Conservation (phyloP, 2,888 invertebrate genomes). For the Noctua janthina region DNA sequence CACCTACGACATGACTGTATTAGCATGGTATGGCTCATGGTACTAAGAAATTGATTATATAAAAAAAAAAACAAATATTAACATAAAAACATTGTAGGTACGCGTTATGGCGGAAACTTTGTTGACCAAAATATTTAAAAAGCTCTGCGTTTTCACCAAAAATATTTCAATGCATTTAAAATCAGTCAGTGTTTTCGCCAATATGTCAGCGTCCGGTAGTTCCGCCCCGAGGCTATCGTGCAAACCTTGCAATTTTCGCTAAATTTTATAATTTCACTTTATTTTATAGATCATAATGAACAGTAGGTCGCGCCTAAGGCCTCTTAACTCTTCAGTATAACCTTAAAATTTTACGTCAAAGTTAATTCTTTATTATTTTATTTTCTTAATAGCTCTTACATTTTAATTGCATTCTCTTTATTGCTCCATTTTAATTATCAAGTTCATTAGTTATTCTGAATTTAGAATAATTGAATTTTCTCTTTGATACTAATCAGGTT, state of each 20-base stretch:
- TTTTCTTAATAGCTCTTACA: slow-evolving; percentile 77
- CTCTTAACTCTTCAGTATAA: slow-evolving; percentile 61
- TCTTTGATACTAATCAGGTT: slow-evolving; percentile 41
- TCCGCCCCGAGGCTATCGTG: slow-evolving; percentile 65
- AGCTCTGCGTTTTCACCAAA: no score
- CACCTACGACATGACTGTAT: background rate
- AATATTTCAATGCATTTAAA: background rate
- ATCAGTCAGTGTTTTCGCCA: slow-evolving; percentile 15
- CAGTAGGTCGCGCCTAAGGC: slow-evolving; percentile 70
- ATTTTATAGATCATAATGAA: slow-evolving; percentile 80
- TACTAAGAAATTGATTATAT: background rate
- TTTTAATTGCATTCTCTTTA: slow-evolving; percentile 80
- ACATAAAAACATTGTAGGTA: no score
- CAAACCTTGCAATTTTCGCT: slow-evolving; percentile 77
- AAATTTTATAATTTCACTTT: slow-evolving; percentile 82
- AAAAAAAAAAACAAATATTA: no score
- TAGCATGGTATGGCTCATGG: background rate
- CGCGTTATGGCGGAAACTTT: no score
- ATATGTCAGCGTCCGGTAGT: slow-evolving; percentile 58
- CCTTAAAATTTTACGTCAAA: slow-evolving; percentile 59
- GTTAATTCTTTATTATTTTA: slow-evolving; percentile 68
- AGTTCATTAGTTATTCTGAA: slow-evolving; percentile 74
- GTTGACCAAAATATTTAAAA: no score
- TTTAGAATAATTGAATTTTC: slow-evolving; percentile 56
- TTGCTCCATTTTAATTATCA: slow-evolving; percentile 78